Evolutionary conservation across 2,113 vertebrate genomes (phyloP), one percentile per base, ranked within the genome.

Genomic region (Corynorhinus townsendii): DNA sequence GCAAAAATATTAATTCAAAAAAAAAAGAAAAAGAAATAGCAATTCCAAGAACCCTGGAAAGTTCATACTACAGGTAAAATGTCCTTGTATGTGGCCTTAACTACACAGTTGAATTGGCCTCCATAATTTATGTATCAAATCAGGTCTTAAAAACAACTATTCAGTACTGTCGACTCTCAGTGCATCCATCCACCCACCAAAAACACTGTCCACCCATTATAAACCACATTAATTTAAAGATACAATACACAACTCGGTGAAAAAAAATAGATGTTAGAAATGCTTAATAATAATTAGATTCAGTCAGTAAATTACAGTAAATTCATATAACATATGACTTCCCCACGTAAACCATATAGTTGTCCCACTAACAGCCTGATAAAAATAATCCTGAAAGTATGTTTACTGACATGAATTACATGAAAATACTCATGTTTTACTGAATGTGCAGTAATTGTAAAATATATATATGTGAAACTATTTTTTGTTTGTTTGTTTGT

Each of bases 231-330:
- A 79, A 91, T 30, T 71, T 91, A 59, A 91, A 93, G 59, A 80
- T 14, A 82, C 45, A 45, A 90, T 80, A 76, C 7, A 89, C 73
- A 85, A 56, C 12, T 76, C 28, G 16, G 19, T 91, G 7, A 24
- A 59, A 59, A 59, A 59, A 59, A 94, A 79, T 0, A 95, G 22
- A 93, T 89, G n/a, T 79, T 26, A 89, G 59, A 91, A 96, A 89
- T 49, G 26, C 15, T 94, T 20, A 30, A 54, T 54, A 80, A 91
- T 22, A 86, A 88, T 2, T 66, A 16, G 43, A 72, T 71, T 89
- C 49, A 15, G 11, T 82, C 85, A 94, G 38, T n/a, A 84, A 93
- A 92, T 38, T 40, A 86, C 1, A 69, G 62, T 35, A 92, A 95
- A 90, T 30, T 71, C 28, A 76, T 40, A 68, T 40, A 86, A 94